Conservation (phyloP, 1,140 invertebrate genomes). For the Bathynomus jamesi region DNA sequence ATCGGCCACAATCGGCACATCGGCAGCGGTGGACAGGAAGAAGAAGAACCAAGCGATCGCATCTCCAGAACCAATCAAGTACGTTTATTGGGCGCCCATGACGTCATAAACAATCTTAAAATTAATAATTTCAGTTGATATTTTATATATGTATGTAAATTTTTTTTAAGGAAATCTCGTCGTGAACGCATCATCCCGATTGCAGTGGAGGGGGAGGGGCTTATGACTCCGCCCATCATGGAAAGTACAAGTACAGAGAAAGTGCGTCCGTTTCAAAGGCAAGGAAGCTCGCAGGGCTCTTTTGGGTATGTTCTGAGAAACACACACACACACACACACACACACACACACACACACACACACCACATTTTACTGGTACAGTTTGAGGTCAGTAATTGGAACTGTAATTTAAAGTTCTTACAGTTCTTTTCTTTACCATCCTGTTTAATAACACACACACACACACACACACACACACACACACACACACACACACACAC, state of each 20-base stretch:
- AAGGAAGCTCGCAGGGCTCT: neutral
- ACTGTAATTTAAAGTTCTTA: too few relatives aligned
- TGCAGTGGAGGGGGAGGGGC: slow-evolving; percentile 76
- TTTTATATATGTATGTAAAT: neutral
- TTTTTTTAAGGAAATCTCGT: slow-evolving; percentile 63
- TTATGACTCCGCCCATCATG: slow-evolving; percentile 57
- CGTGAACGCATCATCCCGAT: slow-evolving; percentile 86
- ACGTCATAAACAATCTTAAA: neutral
- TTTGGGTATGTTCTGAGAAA: too few relatives aligned
- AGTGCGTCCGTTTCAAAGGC: neutral
- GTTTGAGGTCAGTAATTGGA: too few relatives aligned
- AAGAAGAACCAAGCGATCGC: neutral
- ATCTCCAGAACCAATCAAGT: neutral
- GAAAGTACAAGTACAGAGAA: neutral
- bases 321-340: too few relatives aligned
- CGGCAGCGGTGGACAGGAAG: neutral
- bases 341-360: too few relatives aligned
- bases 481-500: too few relatives aligned
- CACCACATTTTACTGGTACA: too few relatives aligned
- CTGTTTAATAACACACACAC: too few relatives aligned
- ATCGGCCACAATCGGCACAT: neutral
- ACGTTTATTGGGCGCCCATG: neutral
- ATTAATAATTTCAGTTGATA: neutral
- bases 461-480: too few relatives aligned
- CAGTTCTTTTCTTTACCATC: too few relatives aligned